Evolutionary conservation across 2,797 vertebrate genomes (phyloP).

Genomic region (Phyllotis vaccarum): DNA sequence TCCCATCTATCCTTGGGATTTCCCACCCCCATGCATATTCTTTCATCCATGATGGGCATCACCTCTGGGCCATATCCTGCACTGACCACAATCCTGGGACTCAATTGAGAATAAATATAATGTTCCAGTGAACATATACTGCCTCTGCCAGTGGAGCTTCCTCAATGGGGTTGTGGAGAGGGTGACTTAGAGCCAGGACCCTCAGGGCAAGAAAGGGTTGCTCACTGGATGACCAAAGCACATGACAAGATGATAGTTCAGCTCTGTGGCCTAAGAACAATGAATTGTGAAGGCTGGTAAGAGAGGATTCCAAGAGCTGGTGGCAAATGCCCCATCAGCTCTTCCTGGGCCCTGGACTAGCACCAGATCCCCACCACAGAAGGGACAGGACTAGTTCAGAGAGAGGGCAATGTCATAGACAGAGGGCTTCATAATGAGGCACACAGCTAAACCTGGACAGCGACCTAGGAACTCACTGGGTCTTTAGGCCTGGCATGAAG

Average conservation of each 20-base stretch:
- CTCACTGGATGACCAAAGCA: background rate
- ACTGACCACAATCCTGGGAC: background rate
- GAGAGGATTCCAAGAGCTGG: background rate
- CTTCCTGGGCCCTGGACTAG: background rate
- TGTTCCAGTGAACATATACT: background rate
- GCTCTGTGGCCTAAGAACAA: background rate
- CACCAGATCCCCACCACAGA: background rate
- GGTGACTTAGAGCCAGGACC: background rate
- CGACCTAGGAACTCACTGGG: background rate
- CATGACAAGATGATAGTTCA: background rate
- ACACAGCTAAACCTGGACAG: background rate
- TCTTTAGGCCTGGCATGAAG: background rate
- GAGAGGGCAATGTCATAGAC: background rate
- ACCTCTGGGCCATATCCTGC: background rate
- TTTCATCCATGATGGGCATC: background rate
- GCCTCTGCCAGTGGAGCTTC: background rate
- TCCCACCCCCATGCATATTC: background rate
- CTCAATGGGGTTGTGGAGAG: background rate
- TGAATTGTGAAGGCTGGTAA: background rate
- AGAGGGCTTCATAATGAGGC: background rate
- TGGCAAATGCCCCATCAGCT: background rate
- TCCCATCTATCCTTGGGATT: background rate
- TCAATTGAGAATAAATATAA: background rate
- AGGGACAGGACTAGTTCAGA: background rate
- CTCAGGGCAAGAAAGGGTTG: background rate